Conservation (phyloP, 92 coral and sea anemone genomes). For the Epizoanthus rinbou region DNA sequence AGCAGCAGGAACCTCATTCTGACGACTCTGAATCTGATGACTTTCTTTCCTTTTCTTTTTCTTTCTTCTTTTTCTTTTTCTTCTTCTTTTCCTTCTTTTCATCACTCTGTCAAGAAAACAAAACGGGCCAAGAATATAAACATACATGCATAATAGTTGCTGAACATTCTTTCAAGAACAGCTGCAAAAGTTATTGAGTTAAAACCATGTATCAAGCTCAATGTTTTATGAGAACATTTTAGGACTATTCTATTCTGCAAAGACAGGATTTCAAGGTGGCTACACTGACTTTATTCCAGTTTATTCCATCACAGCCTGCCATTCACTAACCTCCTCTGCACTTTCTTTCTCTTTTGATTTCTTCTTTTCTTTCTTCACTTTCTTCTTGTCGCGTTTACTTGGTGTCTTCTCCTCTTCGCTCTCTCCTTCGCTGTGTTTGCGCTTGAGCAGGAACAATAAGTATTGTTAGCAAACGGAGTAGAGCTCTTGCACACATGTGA, state of each 20-base stretch:
- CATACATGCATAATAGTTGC: no score
- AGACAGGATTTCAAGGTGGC: neutral
- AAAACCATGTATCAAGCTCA: no score
- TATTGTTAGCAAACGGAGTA: neutral
- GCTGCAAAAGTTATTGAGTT: no score
- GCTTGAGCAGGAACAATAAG: neutral
- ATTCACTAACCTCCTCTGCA: neutral
- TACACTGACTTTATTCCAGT: neutral
- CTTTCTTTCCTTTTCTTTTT: neutral
- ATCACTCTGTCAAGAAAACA: neutral
- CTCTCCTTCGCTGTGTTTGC: constrained; percentile 11
- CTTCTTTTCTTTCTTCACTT: constrained; percentile 15
- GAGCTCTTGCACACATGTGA: neutral
- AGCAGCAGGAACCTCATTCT: neutral
- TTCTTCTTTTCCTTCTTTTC: constrained; percentile 9
- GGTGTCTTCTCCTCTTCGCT: constrained; percentile 28
- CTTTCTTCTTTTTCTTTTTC: neutral
- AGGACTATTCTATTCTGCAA: neutral
- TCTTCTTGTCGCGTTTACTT: constrained; percentile 6
- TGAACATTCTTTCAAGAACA: no score
- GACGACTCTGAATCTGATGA: neutral
- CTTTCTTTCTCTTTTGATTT: constrained; percentile 14
- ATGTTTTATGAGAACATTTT: no score
- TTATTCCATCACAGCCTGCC: no score
- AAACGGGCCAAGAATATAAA: neutral